Percentiles rank a stretch among this genome's conserved stretches.
phyloP scores from a whole-genome alignment of 2,797 vertebrate species.

The Oceanodroma leucorhoa region DNA sequence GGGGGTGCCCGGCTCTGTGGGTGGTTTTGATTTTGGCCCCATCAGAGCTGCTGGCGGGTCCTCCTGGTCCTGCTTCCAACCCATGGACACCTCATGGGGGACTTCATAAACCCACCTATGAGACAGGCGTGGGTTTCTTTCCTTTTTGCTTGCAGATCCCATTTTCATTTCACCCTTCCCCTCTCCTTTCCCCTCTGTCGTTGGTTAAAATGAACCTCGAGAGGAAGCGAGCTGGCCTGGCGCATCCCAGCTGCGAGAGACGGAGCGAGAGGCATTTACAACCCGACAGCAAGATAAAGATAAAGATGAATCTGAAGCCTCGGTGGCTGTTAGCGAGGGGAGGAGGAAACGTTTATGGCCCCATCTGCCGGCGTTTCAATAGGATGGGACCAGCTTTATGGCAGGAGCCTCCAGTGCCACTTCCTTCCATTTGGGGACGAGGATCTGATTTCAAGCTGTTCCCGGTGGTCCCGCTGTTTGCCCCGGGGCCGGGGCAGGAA shows the following conservation, averaged over 20 bases:
- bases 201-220: conserved; percentile 38
- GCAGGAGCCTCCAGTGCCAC: conserved; percentile 67
- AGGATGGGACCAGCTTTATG: conserved; percentile 70
- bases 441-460: conserved; percentile 74
- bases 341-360: conserved; percentile 77
- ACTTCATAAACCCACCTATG: rapidly evolving
- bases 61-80: neutral
- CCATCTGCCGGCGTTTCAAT: conserved; percentile 75
- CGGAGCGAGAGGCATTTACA: conserved; percentile 76
- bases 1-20: neutral
- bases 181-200: neutral
- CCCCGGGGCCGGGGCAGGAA: conserved; percentile 47
- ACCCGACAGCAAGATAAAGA: conserved; percentile 74
- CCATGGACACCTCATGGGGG: neutral
- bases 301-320: conserved; percentile 70
- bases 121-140: neutral
- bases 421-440: conserved; percentile 73
- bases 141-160: neutral
- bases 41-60: neutral
- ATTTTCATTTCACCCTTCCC: neutral
- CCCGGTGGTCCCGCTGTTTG: conserved; percentile 31
- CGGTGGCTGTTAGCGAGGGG: conserved; percentile 62
- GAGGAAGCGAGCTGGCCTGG: conserved; percentile 65
- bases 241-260: conserved; percentile 67
- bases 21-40: neutral